Evolutionary conservation across 2,797 vertebrate genomes (phyloP), one percentile per base, ranked within the genome.

Genomic region (Hydrolagus colliei): DNA sequence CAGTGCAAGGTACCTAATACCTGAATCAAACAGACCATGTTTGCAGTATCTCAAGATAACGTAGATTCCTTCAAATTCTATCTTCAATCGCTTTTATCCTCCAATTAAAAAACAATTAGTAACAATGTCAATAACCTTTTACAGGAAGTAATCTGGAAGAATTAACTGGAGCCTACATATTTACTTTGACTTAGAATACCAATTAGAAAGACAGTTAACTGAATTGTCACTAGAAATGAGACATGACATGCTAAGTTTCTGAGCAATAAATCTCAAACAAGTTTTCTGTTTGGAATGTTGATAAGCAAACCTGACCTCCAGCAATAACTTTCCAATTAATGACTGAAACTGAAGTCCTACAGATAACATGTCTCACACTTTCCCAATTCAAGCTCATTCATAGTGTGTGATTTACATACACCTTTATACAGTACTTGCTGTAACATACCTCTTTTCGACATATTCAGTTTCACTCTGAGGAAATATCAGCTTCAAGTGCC

Each of bases 401-500:
- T 14, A 9, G 41, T 52, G 35, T 4, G 18, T n/a, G 16, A n/a
- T 5, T 77, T 11, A 5, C 0, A 12, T 11, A 5, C 0, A 12
- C n/a, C 3, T 20, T 61, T 7, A 52, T 22, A 20, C 1, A 59
- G n/a, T 52, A 2, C 7, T 10, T 35, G 61, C 61, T 27, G n/a
- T 0, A 84, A 89, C 91, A 91, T 93, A 97, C 97, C 96, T 94
- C 93, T 93, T 96, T 88, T 95, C 94, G 89, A 89, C 90, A 86
- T 96, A 98, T 88, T 96, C 94, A 9, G 95, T 92, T 61, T 88
- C 88, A 92, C 96, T 96, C 88, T 98, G 96, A 87, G 96, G 96
- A 91, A 99, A 98, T 11, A 94, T 0, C 11, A 98, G 94, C 92
- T 98, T 97, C 91, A 98, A 88, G 88, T 97, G 96, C 98, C 97